Evolutionary conservation across 2,113 vertebrate genomes (phyloP), one percentile per base, ranked within the genome.

Genomic region (Pongo pygmaeus): DNA sequence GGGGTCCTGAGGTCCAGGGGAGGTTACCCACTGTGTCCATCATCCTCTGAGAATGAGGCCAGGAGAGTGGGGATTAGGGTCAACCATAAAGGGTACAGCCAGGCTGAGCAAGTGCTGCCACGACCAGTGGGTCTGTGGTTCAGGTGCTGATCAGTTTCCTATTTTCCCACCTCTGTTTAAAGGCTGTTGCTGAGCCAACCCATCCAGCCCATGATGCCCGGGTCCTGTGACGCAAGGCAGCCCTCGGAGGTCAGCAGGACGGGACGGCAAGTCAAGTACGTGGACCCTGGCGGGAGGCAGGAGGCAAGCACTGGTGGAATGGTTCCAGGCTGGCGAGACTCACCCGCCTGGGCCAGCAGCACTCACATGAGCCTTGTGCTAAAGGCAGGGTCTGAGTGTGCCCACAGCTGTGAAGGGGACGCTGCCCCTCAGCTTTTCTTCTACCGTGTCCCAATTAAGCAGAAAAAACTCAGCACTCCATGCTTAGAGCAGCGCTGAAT

Each of bases 171-270:
- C 17, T 89, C 88, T 0, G 8, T 50, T 27, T 3, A 7, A 97
- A 99, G 99, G 93, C 96, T 99, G 77, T 61, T 99, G 97, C 98
- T 99, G 87, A 99, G 99, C 97, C 99, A 99, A 91, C 99, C 99
- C 32, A 99, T 99, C 95, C 99, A 99, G 94, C 99, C 99, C 96
- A 99, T 99, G 99, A 99, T 99, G 99, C 99, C 99, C 0, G 98
- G 97, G 14, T 98, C 99, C 91, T 99, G 99, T 20, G 98, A 98
- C 0, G 97, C 98, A 18, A 98, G 99, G 98, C 98, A 98, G 78
- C 78, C 98, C 59, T 95, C 98, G 9, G 99, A 99, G 92, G 97
- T 98, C 97, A 93, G 95, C 97, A 85, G 98, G 95, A 96, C 96
- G 0, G 98, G 98, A 98, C 98, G 97, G 84, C 98, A 98, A 92